These are phyloP conservation scores for Campylomormyrus numenius DNA, from an alignment of 2,113 vertebrate species.

Conservation along the genomic window DNA sequence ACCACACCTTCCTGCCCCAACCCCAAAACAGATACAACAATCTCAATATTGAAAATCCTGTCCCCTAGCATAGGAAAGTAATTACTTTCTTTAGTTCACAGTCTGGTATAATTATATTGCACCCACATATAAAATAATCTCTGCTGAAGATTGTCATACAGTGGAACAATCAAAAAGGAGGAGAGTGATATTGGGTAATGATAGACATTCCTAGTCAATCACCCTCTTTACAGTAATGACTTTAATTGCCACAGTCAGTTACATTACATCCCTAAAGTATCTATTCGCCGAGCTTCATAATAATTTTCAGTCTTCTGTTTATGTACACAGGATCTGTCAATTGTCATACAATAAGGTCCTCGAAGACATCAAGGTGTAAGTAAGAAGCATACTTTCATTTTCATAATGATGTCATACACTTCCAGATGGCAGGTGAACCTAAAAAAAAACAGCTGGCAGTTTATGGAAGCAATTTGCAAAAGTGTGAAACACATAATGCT, in stretches of 20 bases:
- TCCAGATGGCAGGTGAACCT: not conserved
- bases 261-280: not conserved
- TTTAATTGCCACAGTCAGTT: not conserved
- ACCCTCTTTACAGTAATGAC: not conserved
- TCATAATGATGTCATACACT: not conserved
- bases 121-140: not conserved
- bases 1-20: not conserved
- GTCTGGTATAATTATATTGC: not conserved
- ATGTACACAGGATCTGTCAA: not conserved
- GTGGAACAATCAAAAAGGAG: not conserved
- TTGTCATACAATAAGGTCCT: not conserved
- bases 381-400: not conserved
- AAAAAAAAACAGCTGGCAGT: not conserved
- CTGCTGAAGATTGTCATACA: not conserved
- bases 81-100: not conserved
- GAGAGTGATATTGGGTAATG: not conserved
- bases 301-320: not conserved
- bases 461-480: not conserved
- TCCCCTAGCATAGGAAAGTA: not conserved
- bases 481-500: not conserved
- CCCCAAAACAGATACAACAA: not conserved
- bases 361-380: not conserved
- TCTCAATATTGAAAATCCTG: not conserved
- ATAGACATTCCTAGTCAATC: not conserved
- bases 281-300: not conserved